Conservation (phyloP, 2,888 invertebrate species). For the Xanthorhoe spadicearia region DNA sequence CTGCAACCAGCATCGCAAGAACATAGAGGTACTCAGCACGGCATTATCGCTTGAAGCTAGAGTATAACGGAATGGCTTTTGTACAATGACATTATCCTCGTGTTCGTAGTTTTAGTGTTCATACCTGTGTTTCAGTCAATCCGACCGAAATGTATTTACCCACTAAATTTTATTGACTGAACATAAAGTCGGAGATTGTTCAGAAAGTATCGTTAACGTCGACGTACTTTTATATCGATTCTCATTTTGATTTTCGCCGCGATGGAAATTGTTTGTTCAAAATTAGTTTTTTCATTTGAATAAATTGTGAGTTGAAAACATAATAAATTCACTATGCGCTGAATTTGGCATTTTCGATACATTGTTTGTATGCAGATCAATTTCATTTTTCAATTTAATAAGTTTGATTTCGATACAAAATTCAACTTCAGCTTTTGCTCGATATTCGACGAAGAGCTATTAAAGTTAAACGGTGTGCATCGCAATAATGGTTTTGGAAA, state of each 20-base stretch:
- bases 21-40: neutral
- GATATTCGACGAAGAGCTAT: constrained; percentile 44
- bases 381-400: constrained; percentile 19
- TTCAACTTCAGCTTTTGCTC: constrained; percentile 12
- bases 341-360: neutral
- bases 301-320: neutral
- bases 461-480: constrained; percentile 69
- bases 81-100: constrained; percentile 5
- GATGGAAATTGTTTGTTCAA: constrained; percentile 1
- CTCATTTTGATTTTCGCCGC: constrained; percentile 46
- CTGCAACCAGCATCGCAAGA: neutral
- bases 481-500: constrained; percentile 65
- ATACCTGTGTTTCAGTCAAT: constrained; percentile 21
- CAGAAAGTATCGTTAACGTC: constrained; percentile 32
- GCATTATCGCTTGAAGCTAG: constrained; percentile 12
- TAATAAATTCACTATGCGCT: neutral
- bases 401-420: constrained; percentile 7
- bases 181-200: constrained; percentile 27
- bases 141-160: constrained; percentile 18
- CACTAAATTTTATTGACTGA: constrained; percentile 25
- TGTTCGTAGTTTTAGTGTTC: constrained; percentile 15
- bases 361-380: neutral
- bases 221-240: constrained; percentile 19
- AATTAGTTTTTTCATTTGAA: constrained; percentile 1
- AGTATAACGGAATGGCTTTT: constrained; percentile 14